These are phyloP conservation scores for Podarcis raffonei DNA, from an alignment of 2,113 vertebrate species.

Conservation along the genomic window DNA sequence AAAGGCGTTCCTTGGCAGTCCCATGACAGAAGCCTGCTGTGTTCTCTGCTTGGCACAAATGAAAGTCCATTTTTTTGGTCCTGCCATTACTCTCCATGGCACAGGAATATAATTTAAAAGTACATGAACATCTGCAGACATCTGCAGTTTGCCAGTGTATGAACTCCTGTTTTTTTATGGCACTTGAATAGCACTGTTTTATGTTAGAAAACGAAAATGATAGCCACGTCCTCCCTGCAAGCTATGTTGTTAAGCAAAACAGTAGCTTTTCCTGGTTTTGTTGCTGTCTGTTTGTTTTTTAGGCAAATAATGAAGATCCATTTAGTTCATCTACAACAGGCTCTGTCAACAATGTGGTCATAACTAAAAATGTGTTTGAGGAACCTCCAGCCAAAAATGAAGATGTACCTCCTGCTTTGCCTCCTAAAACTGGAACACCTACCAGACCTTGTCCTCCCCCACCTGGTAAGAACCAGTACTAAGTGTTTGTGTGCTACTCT, in stretches of 20 bases:
- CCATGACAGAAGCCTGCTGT: too few relatives aligned
- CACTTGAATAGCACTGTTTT: neutral
- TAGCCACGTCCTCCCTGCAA: too few relatives aligned
- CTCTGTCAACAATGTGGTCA: conserved; percentile 61
- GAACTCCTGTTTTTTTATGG: neutral
- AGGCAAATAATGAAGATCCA: conserved; percentile 86
- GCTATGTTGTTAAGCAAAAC: neutral
- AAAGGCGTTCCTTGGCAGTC: too few relatives aligned
- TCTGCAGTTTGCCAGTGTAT: neutral
- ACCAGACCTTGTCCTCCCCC: conserved; percentile 94
- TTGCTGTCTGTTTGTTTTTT: conserved; percentile 31
- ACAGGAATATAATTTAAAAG: too few relatives aligned
- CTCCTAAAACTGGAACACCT: conserved; percentile 94
- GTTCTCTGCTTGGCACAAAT: too few relatives aligned
- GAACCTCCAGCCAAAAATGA: conserved; percentile 79
- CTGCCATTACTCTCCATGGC: too few relatives aligned
- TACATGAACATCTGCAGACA: too few relatives aligned
- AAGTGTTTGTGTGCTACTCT: neutral
- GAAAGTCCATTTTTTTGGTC: too few relatives aligned
- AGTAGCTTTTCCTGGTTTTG: neutral
- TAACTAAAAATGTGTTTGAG: conserved; percentile 88
- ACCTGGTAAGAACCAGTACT: conserved; percentile 81
- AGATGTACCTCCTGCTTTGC: conserved; percentile 92
- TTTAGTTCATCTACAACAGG: conserved; percentile 74
- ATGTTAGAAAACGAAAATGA: neutral